Evolutionary conservation across 1,140 invertebrate species (phyloP), one percentile per base, ranked within the genome.

Genomic region (Ectropis grisescens): DNA sequence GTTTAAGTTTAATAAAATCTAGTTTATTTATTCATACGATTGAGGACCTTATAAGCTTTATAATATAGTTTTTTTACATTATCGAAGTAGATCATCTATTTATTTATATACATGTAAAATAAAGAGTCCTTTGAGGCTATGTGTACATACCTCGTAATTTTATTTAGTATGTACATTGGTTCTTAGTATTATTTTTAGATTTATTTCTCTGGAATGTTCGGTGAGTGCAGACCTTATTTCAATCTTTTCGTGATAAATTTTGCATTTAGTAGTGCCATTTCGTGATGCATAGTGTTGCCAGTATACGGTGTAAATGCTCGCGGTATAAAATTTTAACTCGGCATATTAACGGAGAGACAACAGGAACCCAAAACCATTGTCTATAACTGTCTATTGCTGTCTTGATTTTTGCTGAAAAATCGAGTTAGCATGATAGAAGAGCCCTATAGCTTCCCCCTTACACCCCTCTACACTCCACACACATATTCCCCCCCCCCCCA

Each of bases 1-100:
- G 51, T 52, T 33, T 68, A 62, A 54, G 52, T 61, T 44, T 43
- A 28, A 43, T 70, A 70, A 69, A 59, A 49, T 64, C 65, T 74
- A 78, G 67, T 41, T 35, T 71, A 74, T 74, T 78, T 78, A 74
- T 76, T 67, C 56, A 29, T n/a, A n/a, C n/a, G n/a, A n/a, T n/a
- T n/a, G n/a, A n/a, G n/a, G n/a, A n/a, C n/a, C 35, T 27, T 24
- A 41, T 47, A 26, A 26, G 24, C 6, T 26, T 4, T 2, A 26
- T 4, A 10, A 10, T n/a, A 26, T 4, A 26, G 10, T 26, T 26
- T 6, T 26, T 26, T n/a, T 26, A 26, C 10, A 6, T 6, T 26
- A 26, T 10, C 2, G 4, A 10, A n/a, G 3, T 26, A 26, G 24
- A 26, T n/a, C 10, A 2, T 26, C 24, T 38, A 58, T 59, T 49